Conservation (phyloP, 2,113 vertebrate species). For the Solenodon paradoxus region DNA sequence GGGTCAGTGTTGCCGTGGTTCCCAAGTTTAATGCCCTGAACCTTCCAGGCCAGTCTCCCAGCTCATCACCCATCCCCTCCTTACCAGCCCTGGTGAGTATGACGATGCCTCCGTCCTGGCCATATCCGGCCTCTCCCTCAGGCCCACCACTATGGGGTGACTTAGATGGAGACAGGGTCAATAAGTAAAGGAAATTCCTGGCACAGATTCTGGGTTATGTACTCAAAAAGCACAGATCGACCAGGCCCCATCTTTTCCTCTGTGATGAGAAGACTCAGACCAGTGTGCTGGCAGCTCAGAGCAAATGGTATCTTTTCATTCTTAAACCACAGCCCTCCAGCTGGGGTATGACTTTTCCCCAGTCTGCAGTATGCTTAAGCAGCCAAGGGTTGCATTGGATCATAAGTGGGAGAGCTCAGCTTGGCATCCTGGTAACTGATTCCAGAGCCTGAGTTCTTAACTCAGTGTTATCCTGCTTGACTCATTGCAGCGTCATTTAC, state of each 20-base stretch:
- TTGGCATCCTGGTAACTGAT: background rate
- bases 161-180: background rate
- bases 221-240: background rate
- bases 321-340: background rate
- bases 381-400: background rate
- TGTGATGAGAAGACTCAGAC: background rate
- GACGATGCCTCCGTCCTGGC: background rate
- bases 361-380: background rate
- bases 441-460: background rate
- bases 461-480: background rate
- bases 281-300: background rate
- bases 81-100: constrained; percentile 90
- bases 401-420: background rate
- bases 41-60: constrained; percentile 90
- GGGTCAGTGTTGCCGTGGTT: constrained; percentile 98
- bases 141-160: background rate
- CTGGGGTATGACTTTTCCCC: background rate
- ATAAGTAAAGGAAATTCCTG: background rate
- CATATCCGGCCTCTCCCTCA: background rate
- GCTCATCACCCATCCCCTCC: constrained; percentile 77
- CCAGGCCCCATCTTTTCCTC: background rate
- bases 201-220: background rate
- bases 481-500: background rate
- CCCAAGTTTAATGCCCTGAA: constrained; percentile 97
- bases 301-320: background rate